Evolutionary conservation across 92 coral and sea anemone genomes (phyloP), one percentile per base, ranked within the genome.

Genomic region (Epizoanthus ramosus): DNA sequence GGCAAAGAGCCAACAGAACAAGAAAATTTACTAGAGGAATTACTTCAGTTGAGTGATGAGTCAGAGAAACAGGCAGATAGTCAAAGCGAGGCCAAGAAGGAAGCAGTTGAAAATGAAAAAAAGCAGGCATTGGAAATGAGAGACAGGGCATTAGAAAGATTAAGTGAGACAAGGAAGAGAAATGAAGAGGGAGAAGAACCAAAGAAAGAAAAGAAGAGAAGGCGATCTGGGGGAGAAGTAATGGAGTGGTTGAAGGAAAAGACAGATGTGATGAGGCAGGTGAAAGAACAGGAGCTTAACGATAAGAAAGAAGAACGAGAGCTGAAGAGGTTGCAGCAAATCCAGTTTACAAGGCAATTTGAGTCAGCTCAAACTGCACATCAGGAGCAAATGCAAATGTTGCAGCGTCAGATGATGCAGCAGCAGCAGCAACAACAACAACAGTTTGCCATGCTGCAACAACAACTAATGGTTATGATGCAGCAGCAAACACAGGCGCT

Each of bases 11-110:
- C 70, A 79, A 87, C 80, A 2, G 91, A 81, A 31, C 79, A 65
- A 6, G 91, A 88, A 74, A 64, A 61, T 21, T 12, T 91, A 45
- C 37, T 91, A 79, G 94, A 91, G 65, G 91, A 91, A 54, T 63
- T 88, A 22, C 80, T 91, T 28, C 85, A 80, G 28, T 56, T 88
- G 31, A 84, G 72, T 56, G 79, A 70, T 14, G 91, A 88, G 75
- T 57, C 85, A 21, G 91, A 87, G 60, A 37, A 67, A 66, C 65
- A 8, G 16, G n/a, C 19, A 18, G 63, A 18, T 60, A 24, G n/a
- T 4, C 21, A 60, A 60, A 25, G 22, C n/a, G n/a, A n/a, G n/a
- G n/a, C n/a, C n/a, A n/a, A n/a, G n/a, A n/a, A n/a, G n/a, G n/a
- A n/a, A n/a, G n/a, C n/a, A 75, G 52, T 86, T 21, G 60, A 79